phyloP scores from a whole-genome alignment of 2,113 vertebrate genomes.

The Paedocypris sp. region DNA sequence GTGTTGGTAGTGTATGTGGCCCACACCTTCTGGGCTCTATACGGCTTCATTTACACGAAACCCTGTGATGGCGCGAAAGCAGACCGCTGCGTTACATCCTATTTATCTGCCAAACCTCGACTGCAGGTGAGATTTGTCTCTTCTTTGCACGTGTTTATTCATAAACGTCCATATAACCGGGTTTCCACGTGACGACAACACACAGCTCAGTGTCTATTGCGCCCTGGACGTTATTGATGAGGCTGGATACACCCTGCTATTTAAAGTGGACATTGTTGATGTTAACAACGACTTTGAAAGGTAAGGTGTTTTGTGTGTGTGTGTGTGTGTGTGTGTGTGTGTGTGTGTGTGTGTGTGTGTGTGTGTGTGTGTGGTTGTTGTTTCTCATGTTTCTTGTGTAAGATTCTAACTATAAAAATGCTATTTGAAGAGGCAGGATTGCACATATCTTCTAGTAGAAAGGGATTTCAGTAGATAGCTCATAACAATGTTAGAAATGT shows the following conservation, averaged over 20 bases:
- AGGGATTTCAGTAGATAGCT: too few species aligned
- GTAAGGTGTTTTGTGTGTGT: constrained; percentile 45
- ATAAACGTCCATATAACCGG: too few species aligned
- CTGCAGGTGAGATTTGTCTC: constrained; percentile 73
- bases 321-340: too few species aligned
- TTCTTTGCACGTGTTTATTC: not conserved
- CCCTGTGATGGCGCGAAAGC: constrained; percentile 61
- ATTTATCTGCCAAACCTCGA: constrained; percentile 72
- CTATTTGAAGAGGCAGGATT: too few species aligned
- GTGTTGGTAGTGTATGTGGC: constrained; percentile 83
- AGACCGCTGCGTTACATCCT: constrained; percentile 74
- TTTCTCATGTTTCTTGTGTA: too few species aligned
- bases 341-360: too few species aligned
- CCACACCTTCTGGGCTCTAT: constrained; percentile 92
- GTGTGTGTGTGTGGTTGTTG: too few species aligned
- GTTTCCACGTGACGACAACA: too few species aligned
- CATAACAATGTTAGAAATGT: too few species aligned
- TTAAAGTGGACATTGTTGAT: constrained; percentile 82
- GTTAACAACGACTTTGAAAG: constrained; percentile 79
- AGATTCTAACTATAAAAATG: too few species aligned
- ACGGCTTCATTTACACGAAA: constrained; percentile 84
- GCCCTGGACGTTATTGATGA: constrained; percentile 67
- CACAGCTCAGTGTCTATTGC: constrained; percentile 83
- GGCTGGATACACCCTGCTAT: constrained; percentile 69
- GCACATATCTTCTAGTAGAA: too few species aligned